Evolutionary conservation across 2,797 vertebrate species (phyloP).

Genomic region (Channallabes apus): DNA sequence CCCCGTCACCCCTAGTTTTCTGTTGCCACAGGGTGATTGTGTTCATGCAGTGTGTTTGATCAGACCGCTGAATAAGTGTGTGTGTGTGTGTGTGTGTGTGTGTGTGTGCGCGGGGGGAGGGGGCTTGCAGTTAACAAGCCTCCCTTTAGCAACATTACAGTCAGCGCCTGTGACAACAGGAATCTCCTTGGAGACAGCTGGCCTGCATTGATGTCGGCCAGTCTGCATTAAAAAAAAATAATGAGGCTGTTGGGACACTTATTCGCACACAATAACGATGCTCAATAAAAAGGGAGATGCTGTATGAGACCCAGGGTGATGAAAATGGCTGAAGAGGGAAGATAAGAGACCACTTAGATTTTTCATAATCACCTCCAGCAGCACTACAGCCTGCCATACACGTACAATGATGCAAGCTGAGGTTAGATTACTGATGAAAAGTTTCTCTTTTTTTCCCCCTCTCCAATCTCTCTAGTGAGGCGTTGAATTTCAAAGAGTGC

Average conservation of each 20-base stretch:
- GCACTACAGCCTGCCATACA: background rate
- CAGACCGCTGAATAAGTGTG: constrained; percentile 3
- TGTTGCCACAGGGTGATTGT: constrained; percentile 25
- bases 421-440: constrained; percentile 37
- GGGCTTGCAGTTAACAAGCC: constrained; percentile 37
- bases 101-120: background rate
- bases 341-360: constrained; percentile 42
- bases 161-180: constrained; percentile 47
- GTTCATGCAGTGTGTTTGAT: constrained; percentile 47
- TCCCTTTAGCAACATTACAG: constrained; percentile 58
- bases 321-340: constrained; percentile 39
- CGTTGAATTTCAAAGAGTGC: constrained; percentile 33
- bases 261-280: constrained; percentile 37
- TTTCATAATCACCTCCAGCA: constrained; percentile 41
- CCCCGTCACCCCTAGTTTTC: constrained; percentile 33
- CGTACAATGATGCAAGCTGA: constrained; percentile 36
- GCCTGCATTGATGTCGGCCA: constrained; percentile 52
- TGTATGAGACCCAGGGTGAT: constrained; percentile 34
- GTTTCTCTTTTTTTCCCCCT: background rate
- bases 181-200: constrained; percentile 51
- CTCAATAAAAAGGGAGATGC: constrained; percentile 45
- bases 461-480: constrained; percentile 22
- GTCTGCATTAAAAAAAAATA: constrained; percentile 40
- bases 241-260: constrained; percentile 37
- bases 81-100: background rate